These are phyloP conservation scores for Fringilla coelebs DNA, from an alignment of 2,797 vertebrate genomes.

Conservation along the genomic window DNA sequence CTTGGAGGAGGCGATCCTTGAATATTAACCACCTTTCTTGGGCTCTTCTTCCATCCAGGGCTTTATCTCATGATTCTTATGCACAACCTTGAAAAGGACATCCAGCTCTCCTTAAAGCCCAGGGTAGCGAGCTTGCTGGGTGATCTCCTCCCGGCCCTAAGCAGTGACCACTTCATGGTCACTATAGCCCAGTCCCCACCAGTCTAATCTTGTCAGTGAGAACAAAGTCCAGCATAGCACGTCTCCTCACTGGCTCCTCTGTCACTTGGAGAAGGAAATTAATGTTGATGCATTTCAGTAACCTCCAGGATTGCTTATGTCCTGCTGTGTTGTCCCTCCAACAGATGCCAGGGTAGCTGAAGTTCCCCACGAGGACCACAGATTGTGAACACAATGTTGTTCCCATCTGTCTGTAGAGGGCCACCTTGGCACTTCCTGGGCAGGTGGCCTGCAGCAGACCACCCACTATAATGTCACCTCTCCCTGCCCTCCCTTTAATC, in stretches of 20 bases:
- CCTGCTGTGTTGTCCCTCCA: neutral
- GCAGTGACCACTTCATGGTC: neutral
- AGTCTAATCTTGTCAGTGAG: neutral
- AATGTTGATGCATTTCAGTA: neutral
- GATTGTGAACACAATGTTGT: fast-evolving
- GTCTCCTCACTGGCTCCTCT: neutral
- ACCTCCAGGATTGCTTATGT: neutral
- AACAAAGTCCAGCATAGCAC: neutral
- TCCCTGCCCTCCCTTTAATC: neutral
- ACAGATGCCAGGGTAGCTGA: too few relatives aligned
- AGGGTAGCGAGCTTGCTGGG: neutral
- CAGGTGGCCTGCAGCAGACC: neutral
- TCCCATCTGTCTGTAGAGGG: neutral
- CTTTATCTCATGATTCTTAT: neutral
- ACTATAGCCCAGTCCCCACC: neutral
- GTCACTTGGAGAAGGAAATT: neutral
- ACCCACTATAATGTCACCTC: neutral
- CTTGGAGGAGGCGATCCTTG: neutral
- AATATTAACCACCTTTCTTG: neutral
- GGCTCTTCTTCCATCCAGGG: neutral
- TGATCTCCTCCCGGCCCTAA: neutral
- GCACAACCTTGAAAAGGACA: neutral
- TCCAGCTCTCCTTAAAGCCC: neutral
- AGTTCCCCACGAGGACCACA: neutral
- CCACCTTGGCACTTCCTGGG: neutral